phyloP scores from a whole-genome alignment of 2,113 vertebrate genomes.

The Donacobius atricapilla region DNA sequence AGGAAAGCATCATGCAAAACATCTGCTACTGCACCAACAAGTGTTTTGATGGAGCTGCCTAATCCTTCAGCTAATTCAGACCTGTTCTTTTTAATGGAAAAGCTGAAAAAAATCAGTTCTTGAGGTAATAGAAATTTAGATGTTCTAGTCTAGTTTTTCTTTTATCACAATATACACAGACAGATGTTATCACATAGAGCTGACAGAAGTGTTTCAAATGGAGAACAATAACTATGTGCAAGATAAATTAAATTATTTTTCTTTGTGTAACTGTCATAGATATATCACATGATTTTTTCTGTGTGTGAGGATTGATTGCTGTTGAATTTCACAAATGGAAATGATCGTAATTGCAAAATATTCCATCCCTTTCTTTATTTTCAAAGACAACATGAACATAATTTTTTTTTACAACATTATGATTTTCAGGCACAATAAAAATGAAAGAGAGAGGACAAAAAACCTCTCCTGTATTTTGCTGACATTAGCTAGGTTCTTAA shows the following conservation, averaged over 20 bases:
- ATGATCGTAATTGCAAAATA: neutral
- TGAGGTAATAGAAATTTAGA: neutral
- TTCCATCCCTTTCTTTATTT: neutral
- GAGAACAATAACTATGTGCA: neutral
- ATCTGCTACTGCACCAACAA: neutral
- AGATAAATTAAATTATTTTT: conserved; percentile 2
- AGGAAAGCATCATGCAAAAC: neutral
- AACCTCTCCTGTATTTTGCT: neutral
- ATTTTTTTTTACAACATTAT: neutral
- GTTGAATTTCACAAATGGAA: neutral
- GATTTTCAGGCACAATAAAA: neutral
- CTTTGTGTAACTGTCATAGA: neutral
- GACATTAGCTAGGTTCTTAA: neutral
- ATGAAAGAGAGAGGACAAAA: neutral
- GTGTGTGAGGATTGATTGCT: neutral
- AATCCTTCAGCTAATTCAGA: neutral
- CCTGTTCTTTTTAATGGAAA: neutral
- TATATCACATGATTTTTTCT: neutral
- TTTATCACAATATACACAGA: neutral
- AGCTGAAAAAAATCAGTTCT: neutral
- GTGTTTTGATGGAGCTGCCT: neutral
- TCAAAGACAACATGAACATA: neutral
- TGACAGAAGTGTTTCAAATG: neutral
- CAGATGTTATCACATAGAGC: neutral
- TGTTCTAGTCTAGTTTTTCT: neutral